Base-by-base conservation (phyloP, 2,797 vertebrate species). In the Oophaga sylvatica region DNA sequence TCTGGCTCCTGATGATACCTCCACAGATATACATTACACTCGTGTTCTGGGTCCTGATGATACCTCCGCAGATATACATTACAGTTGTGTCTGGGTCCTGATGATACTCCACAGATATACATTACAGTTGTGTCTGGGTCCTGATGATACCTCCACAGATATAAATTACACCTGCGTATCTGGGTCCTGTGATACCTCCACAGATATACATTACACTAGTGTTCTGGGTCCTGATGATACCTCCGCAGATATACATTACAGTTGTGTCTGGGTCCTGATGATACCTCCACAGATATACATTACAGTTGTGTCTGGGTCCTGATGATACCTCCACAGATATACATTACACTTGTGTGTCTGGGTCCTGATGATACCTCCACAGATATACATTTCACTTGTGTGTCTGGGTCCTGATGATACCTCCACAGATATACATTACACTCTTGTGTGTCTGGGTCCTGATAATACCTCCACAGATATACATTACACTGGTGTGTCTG, bases 361-460 rank as follows among this genome's bases (percentile, higher is more conserved):
- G 70, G 78, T 80, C 68, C 70, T 65, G 70, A 81, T 65, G 56
- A 63, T 53, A 67, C 70, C 79, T 71, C 29, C n/a, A 20, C 35
- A 75, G 29, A 75, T 35, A 60, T 7, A 71, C 10, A n/a, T 2
- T 20, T 7, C 5, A 35, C 35, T 35, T 3, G 1, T 35, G 35
- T 35, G 35, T 35, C 35, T 35, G 35, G 35, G 35, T 35, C 35
- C 35, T 35, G 35, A 35, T 35, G 35, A 35, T 35, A 3, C 35
- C 35, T 35, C 35, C 35, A 3, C 35, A 35, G 35, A 35, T 35
- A 35, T 3, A 35, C 35, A 35, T 31, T 3, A 63, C 11, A 5
- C 3, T 53, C 10, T 53, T n/a, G n/a, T 53, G 11, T 60, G 26
- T 5, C 20, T 75, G 63, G 6, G 48, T 53, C 48, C 6, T 53